Conservation (phyloP, 1,140 invertebrate species). For the Leptinotarsa lineolata region DNA sequence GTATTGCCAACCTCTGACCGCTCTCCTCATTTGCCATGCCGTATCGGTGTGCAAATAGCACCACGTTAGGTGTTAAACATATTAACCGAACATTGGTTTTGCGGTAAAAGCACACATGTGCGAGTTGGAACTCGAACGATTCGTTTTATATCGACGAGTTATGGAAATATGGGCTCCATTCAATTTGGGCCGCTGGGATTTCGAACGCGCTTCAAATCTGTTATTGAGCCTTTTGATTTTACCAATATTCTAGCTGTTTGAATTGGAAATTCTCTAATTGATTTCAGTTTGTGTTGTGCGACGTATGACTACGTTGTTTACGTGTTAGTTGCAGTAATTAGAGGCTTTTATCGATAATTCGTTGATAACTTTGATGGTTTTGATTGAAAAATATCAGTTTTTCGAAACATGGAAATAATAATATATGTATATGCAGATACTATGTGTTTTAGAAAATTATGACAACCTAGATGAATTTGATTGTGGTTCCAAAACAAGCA, state of each 20-base stretch:
- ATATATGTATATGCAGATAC: too few relatives aligned
- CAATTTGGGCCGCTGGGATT: slow-evolving; percentile 39
- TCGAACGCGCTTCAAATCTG: slow-evolving; percentile 43
- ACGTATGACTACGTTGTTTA: not conserved
- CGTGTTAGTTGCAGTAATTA: slow-evolving; percentile 7
- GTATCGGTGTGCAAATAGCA: slow-evolving; percentile 44
- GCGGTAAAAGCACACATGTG: slow-evolving; percentile 47
- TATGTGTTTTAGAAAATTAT: too few relatives aligned
- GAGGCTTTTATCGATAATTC: not conserved
- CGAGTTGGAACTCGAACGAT: slow-evolving; percentile 27
- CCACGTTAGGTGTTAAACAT: slow-evolving; percentile 53
- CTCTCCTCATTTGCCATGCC: slow-evolving; percentile 38
- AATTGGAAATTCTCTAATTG: slow-evolving; percentile 35
- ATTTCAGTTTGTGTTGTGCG: slow-evolving; percentile 20
- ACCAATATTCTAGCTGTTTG: slow-evolving; percentile 36
- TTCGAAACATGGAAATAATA: not conserved
- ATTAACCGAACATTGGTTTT: slow-evolving; percentile 55
- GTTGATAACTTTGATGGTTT: not conserved
- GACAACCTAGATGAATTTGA: too few relatives aligned
- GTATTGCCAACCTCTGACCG: slow-evolving; percentile 37
- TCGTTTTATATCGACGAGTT: slow-evolving; percentile 7
- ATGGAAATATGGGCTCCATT: slow-evolving; percentile 26
- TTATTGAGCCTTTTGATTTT: slow-evolving; percentile 51
- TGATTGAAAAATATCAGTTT: not conserved
- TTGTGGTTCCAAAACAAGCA: too few relatives aligned